Evolutionary conservation across 1,140 invertebrate genomes (phyloP).

Genomic region (Panulirus ornatus): DNA sequence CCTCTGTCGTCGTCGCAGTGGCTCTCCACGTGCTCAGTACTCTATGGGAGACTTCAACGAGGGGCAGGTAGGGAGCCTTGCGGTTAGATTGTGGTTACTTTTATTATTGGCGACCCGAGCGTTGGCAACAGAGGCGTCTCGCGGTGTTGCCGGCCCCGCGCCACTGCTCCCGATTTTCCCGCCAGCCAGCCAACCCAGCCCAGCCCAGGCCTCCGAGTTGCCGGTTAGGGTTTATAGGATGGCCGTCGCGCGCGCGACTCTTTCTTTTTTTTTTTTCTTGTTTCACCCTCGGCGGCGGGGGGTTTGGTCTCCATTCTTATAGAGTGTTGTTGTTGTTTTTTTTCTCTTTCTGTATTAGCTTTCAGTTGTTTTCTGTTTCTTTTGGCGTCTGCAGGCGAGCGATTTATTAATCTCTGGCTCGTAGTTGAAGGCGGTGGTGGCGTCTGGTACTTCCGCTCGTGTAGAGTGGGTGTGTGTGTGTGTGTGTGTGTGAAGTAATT

Average conservation of each 20-base stretch:
- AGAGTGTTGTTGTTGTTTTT: too few relatives aligned
- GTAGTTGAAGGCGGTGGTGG: too few relatives aligned
- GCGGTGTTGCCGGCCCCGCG: conserved; percentile 44
- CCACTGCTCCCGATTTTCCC: background rate
- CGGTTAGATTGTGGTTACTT: conserved; percentile 73
- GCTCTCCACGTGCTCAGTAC: conserved; percentile 46
- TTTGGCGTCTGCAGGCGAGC: too few relatives aligned
- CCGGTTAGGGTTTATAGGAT: background rate
- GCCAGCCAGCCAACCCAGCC: background rate
- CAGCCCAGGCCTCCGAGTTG: background rate
- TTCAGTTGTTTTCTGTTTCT: too few relatives aligned
- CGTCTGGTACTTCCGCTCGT: too few relatives aligned
- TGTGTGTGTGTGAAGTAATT: too few relatives aligned
- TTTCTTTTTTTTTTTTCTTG: background rate
- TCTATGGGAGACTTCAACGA: conserved; percentile 66
- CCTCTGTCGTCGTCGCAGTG: too few relatives aligned
- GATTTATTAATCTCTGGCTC: too few relatives aligned
- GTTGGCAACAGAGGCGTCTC: conserved; percentile 65
- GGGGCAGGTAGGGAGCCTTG: conserved; percentile 56
- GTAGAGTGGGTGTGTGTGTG: too few relatives aligned
- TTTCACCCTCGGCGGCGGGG: background rate
- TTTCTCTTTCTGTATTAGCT: too few relatives aligned
- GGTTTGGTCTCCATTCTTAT: too few relatives aligned
- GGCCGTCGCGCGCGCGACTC: too few relatives aligned
- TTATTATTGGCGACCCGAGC: conserved; percentile 66